These are phyloP conservation scores for Trachythela sp. DNA, from an alignment of 64 coral and sea anemone species.

Conservation along the genomic window DNA sequence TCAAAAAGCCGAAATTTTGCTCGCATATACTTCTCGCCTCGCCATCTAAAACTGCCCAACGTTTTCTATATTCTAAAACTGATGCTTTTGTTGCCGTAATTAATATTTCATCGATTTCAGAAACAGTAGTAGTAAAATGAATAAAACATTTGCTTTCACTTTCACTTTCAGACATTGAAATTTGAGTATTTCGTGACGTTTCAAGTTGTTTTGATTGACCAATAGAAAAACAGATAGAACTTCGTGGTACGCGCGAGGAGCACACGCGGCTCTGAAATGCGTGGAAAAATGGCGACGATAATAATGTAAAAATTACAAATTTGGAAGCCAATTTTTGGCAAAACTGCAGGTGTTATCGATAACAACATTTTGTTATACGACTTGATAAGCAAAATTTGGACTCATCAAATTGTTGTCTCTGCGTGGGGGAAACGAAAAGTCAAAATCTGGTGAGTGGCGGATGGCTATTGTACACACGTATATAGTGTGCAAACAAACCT, in stretches of 20 bases:
- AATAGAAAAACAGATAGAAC: neutral
- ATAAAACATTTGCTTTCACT: slow-evolving; percentile 6
- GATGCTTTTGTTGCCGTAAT: neutral
- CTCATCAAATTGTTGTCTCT: neutral
- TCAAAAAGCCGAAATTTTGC: neutral
- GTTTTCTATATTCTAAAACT: slow-evolving; percentile 11
- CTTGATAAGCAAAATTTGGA: neutral
- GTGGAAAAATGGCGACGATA: neutral
- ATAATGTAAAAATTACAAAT: neutral
- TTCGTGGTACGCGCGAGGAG: neutral
- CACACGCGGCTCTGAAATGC: neutral
- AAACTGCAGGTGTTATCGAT: neutral
- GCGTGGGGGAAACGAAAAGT: neutral
- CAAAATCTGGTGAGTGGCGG: slow-evolving; percentile 7
- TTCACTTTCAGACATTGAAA: neutral
- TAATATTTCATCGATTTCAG: slow-evolving; percentile 10
- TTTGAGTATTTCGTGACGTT: neutral
- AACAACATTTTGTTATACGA: neutral
- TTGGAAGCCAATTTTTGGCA: neutral
- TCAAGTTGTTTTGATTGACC: neutral
- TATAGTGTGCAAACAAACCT: too few species aligned
- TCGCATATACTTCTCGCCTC: neutral
- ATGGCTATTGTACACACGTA: too few species aligned
- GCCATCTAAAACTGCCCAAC: neutral
- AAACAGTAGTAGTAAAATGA: slow-evolving; percentile 9